Evolutionary conservation across 2,888 invertebrate species (phyloP).

Genomic region (Escarpia spicata): DNA sequence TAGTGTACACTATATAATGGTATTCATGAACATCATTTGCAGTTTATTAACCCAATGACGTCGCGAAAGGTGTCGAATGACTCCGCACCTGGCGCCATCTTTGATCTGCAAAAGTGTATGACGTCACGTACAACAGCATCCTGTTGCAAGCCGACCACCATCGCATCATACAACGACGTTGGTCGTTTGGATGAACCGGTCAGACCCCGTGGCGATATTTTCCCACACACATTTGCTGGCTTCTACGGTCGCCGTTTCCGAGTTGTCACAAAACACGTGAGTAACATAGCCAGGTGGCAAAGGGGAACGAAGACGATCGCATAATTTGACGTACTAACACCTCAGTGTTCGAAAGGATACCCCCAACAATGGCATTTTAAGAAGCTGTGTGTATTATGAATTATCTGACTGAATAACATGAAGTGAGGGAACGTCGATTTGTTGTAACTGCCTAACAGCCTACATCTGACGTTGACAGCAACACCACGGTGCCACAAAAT

Average conservation of each 20-base stretch:
- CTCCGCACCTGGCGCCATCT: background rate
- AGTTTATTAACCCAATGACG: background rate
- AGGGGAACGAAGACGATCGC: background rate
- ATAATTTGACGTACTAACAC: background rate
- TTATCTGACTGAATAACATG: too few species aligned
- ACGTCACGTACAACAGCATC: background rate
- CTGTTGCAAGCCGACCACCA: background rate
- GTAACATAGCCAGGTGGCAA: background rate
- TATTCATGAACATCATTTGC: background rate
- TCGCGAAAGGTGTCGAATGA: background rate
- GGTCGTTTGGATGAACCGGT: background rate
- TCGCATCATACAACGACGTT: background rate
- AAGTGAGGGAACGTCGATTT: too few species aligned
- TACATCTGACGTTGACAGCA: background rate
- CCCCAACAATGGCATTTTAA: too few species aligned
- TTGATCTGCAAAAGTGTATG: background rate
- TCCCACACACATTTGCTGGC: conserved; percentile 18
- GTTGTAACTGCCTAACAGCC: too few species aligned
- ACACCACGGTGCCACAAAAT: background rate
- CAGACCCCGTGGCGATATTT: background rate
- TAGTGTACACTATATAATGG: too few species aligned
- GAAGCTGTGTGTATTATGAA: too few species aligned
- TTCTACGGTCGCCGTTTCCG: conserved; percentile 22
- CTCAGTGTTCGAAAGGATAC: background rate
- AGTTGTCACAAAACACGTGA: conserved; percentile 20